Evolutionary conservation across 2,888 invertebrate genomes (phyloP).

Genomic region (Heliconius cydno): DNA sequence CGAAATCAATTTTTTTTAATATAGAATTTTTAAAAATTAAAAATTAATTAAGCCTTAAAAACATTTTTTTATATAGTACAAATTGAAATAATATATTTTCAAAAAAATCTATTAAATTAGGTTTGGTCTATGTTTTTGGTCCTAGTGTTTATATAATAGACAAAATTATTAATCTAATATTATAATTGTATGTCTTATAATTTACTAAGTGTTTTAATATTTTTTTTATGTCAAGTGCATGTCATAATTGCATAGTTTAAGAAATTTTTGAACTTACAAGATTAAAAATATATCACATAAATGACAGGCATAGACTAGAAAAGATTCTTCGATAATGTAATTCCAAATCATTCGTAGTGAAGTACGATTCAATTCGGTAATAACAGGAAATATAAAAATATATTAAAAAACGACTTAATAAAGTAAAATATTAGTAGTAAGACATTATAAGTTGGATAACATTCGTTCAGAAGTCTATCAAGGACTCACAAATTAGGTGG

Average conservation of each 20-base stretch:
- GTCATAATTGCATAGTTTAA: not conserved
- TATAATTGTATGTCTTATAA: not conserved
- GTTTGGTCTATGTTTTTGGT: not conserved
- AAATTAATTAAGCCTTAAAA: too few relatives aligned
- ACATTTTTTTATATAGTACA: too few relatives aligned
- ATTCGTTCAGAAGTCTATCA: constrained; percentile 15
- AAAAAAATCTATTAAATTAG: too few relatives aligned
- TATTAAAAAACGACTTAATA: not conserved
- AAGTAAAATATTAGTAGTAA: not conserved
- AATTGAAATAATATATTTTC: too few relatives aligned
- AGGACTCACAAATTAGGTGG: not conserved
- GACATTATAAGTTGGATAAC: not conserved
- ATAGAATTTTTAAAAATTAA: too few relatives aligned
- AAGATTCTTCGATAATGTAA: constrained; percentile 20
- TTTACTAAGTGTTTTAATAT: not conserved
- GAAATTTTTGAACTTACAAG: constrained; percentile 5
- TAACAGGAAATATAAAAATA: constrained; percentile 15
- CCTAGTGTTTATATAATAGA: not conserved
- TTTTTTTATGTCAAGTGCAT: not conserved
- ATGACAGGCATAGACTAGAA: constrained; percentile 22
- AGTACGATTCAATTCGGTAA: constrained; percentile 23
- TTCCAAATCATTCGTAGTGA: constrained; percentile 19
- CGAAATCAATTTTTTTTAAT: too few relatives aligned
- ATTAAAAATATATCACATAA: constrained; percentile 3
- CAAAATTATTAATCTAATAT: not conserved